Base-by-base conservation (phyloP, 2,888 invertebrate species). In the Euclidia mi region DNA sequence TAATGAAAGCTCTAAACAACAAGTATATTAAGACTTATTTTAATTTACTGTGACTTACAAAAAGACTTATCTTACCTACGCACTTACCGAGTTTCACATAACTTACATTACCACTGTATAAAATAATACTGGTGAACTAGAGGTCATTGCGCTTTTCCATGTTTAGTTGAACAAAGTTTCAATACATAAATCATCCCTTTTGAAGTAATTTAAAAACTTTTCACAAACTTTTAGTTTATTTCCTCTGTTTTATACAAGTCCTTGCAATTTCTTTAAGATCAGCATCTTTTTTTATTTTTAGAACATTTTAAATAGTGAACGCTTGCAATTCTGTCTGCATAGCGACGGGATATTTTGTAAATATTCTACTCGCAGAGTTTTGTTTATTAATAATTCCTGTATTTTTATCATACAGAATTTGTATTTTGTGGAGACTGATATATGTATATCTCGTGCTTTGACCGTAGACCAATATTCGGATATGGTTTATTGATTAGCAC, bases 171-270 rank as follows among this genome's bases (percentile, higher is more conserved):
- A 1, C 32, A 38, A 51, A 68, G 31, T 61, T 56, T 14, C 18
- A 44, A 55, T 45, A 45, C 40, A 68, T 68, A 65, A 62, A 62
- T 65, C 46, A 52, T 56, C 61, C 47, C 57, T 49, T 38, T 17
- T 31, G 38, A 65, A 65, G 53, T 61, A 57, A 55, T 68, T 69
- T 56, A 28, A 45, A 67, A 61, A 57, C 15, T 65, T 67, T 62
- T 35, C 37, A 14, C 31, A 3, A 48, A 53, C 32, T 67, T 51
- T 37, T 52, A 65, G 29, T 68, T 68, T 61, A 38, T 68, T 67
- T 65, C 53, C 53, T 65, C 38, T 46, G 32, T 60, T 68, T 49
- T 43, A 56, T 17, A 20, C 20, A 38, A 45, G 44, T 34, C 34
- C 14, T 46, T 49, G 31, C 38, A 53, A 28, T 47, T 56, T 55